Evolutionary conservation across 2,797 vertebrate genomes (phyloP).

Genomic region (Thalassophryne amazonica): DNA sequence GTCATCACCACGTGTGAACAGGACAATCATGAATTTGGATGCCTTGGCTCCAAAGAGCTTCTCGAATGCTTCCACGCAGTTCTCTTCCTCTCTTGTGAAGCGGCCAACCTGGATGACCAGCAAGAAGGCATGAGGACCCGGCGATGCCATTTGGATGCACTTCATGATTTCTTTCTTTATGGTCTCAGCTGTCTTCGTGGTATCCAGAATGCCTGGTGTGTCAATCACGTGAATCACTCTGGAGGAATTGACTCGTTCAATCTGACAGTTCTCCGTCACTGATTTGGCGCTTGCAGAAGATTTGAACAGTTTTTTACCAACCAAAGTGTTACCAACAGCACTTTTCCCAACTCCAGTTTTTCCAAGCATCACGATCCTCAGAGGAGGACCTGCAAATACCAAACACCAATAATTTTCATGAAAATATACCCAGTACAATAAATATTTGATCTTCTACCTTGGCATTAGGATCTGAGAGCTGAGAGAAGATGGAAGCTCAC

Average conservation of each 20-base stretch:
- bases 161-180: conserved; percentile 32
- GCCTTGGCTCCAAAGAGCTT: conserved; percentile 19
- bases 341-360: conserved; percentile 57
- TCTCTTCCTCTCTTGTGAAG: conserved; percentile 40
- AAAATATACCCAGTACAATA: background rate
- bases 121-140: conserved; percentile 32
- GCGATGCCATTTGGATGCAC: conserved; percentile 35
- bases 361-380: conserved; percentile 51
- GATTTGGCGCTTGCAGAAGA: conserved; percentile 5
- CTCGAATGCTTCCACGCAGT: conserved; percentile 26
- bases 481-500: background rate
- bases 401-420: background rate
- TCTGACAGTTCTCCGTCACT: conserved; percentile 15
- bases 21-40: conserved; percentile 29
- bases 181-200: conserved; percentile 1
- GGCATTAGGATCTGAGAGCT: too few species aligned
- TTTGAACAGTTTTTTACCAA: background rate
- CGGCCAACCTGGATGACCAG: conserved; percentile 37
- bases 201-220: conserved; percentile 35
- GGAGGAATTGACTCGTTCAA: background rate
- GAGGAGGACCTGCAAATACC: conserved; percentile 16
- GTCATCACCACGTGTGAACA: conserved; percentile 34
- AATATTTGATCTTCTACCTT: too few species aligned
- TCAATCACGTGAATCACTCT: conserved; percentile 24
- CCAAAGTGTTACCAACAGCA: conserved; percentile 31